Base-by-base conservation (phyloP, 53 echinoderm and acorn worm genomes). In the Patiria pectinifera region DNA sequence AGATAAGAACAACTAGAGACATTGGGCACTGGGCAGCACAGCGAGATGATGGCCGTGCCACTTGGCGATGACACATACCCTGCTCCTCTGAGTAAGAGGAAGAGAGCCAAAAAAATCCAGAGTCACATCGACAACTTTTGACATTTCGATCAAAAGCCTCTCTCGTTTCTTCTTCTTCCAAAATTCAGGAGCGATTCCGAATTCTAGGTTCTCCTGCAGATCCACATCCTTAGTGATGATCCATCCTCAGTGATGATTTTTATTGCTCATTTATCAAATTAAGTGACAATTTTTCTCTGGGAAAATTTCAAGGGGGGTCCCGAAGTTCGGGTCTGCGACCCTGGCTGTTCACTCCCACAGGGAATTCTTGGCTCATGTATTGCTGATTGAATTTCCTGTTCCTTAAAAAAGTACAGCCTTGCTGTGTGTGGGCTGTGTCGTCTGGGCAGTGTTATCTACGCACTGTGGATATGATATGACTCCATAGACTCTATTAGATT, bases 341-440 rank as follows among this genome's bases (percentile, higher is more conserved):
- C 43, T 47, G 89, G 26, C 90, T 47, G 15, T 7, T 0, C 0
- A 0, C 19, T 75, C 44, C 81, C 69, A 18, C 11, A 13, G 81
- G 90, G 90, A 89, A 90, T 90, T 66, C 81, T 80, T 22, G 69
- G 90, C 71, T 81, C 79, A 69, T 81, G 48, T 80, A 43, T 60
- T 45, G 69, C 48, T 90, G 63, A 80, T 80, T 69, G 16, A 90
- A 90, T 90, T 81, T 90, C 90, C 90, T 90, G 90, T 90, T 63
- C 63, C 90, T 69, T 86, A 90, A 90, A 90, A 90, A 90, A 84
- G 62, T 66, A 23, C 66, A 58, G 84, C 47, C 58, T 59, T n/a
- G 58, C 23, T 82, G 59, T 78, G 79, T 47, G 24, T 78, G 11
- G 79, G 47, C 24, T 24, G 24, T 53, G 53, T 53, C 53, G 24